phyloP scores from a whole-genome alignment of 1,140 invertebrate genomes.

The Halotydeus destructor region DNA sequence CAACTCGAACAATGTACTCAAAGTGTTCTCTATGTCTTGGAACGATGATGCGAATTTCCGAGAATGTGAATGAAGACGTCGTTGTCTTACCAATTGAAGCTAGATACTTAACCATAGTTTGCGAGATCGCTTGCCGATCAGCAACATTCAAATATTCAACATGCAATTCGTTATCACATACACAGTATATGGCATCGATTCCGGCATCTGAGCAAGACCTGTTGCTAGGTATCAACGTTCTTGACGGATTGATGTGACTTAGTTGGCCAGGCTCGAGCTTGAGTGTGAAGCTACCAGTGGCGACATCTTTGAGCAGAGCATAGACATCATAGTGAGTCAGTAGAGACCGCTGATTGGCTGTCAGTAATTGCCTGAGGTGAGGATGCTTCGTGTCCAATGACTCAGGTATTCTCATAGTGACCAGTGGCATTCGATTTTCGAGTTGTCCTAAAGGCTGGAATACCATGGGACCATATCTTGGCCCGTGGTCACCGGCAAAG shows the following conservation, averaged over 20 bases:
- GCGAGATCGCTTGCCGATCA: too few species aligned
- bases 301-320: slow-evolving; percentile 18
- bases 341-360: slow-evolving; percentile 8
- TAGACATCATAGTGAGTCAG: slow-evolving; percentile 19
- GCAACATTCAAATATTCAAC: too few species aligned
- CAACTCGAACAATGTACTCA: too few species aligned
- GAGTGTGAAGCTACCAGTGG: slow-evolving; percentile 7
- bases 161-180: too few species aligned
- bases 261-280: too few species aligned
- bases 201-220: slow-evolving; percentile 7
- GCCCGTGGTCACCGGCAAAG: slow-evolving; percentile 12
- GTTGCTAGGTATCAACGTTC: slow-evolving; percentile 6
- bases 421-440: slow-evolving; percentile 22
- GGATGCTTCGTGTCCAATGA: slow-evolving; percentile 15
- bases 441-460: slow-evolving; percentile 18
- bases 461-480: slow-evolving; percentile 15
- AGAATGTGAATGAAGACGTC: too few species aligned
- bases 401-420: slow-evolving; percentile 17
- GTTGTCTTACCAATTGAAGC: too few species aligned
- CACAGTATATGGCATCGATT: slow-evolving; percentile 8
- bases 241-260: too few species aligned
- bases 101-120: too few species aligned
- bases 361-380: slow-evolving; percentile 2
- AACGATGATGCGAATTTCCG: too few species aligned
- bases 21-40: too few species aligned